A percentile compares a stretch with the other conserved stretches of the same genome.
Evolutionary conservation across 2,888 invertebrate species (phyloP).

Genomic region (Drosophila maculinotata): DNA sequence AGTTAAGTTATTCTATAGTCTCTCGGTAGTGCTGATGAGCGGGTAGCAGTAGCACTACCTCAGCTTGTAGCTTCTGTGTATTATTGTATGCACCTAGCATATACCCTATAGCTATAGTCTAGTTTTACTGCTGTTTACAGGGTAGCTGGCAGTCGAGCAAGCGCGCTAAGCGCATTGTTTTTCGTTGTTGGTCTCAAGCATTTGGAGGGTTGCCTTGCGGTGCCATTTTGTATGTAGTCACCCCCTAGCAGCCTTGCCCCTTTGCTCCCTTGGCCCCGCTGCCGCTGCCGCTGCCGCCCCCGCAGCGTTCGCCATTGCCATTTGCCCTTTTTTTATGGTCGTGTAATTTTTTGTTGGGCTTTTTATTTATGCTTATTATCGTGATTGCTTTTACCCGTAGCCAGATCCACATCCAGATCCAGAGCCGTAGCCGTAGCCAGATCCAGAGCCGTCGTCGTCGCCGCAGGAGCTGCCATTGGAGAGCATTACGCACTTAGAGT

Average conservation of each 20-base stretch:
- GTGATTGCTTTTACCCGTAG: conserved; percentile 69
- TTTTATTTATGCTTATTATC: conserved; percentile 78
- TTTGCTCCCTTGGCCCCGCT: no score
- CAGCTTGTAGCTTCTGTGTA: no score
- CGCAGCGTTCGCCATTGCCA: conserved; percentile 27
- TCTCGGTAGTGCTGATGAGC: background rate
- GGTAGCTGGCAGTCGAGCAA: conserved; percentile 3
- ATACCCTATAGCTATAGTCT: no score
- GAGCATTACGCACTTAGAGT: conserved; percentile 42
- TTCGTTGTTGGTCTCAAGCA: conserved; percentile 30
- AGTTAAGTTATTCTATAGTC: no score
- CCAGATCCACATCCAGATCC: background rate
- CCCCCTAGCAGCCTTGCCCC: background rate
- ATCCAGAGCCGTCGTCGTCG: conserved; percentile 9
- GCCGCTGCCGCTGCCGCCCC: background rate
- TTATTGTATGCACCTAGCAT: no score
- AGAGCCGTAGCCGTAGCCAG: conserved; percentile 15
- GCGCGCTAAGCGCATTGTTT: background rate
- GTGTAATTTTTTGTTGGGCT: conserved; percentile 73
- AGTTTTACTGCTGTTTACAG: background rate
- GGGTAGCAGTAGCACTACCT: background rate
- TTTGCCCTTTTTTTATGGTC: conserved; percentile 73
- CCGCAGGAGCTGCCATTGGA: conserved; percentile 31
- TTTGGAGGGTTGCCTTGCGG: conserved; percentile 52
- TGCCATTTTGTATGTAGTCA: conserved; percentile 43